Base-by-base conservation (phyloP, 2,113 vertebrate species). In the Xyliphius kryptos region DNA sequence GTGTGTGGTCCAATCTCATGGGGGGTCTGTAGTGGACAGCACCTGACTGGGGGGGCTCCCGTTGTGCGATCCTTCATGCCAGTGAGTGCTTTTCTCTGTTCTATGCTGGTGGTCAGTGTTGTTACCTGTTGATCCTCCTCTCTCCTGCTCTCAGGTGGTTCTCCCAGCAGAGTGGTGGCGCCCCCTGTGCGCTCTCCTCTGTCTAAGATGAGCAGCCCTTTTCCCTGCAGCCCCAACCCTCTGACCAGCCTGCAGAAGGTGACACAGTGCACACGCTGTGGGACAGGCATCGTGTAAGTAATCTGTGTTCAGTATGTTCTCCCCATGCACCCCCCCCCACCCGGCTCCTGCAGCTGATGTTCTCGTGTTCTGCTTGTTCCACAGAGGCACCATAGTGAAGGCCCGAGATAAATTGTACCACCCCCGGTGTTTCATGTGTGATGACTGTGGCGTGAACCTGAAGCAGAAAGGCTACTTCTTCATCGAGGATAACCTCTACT, bases 371-470 rank as follows among this genome's bases (percentile, higher is more conserved):
- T 14, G 9, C 0, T 17, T 0, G 63, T 38, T 60, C 47, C 6
- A 22, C 72, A 98, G 95, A 51, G 95, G 95, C 61, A 97, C 91
- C 11, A 97, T 98, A 0, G 93, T 98, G 70, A 98, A 97, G 79
- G 95, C 95, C 5, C 83, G 95, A 49, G 95, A 98, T 87, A 97
- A 98, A 69, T 92, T 97, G 49, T 97, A 97, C 83, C 95, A 98
- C 73, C 93, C 95, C 0, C 91, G 97, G 61, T 98, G 95, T 82
- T 98, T 98, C 81, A 89, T 92, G 86, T 98, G 95, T 1, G 88
- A 92, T 0, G 95, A 98, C 88, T 98, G 95, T 0, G 84, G 91
- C 72, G 63, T 92, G 68, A 97, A 97, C 86, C 85, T 98, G 56
- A 98, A 98, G 81, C 91, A 97, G 76, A 82, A 84, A 1, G 95